These are phyloP conservation scores for Scatophagus argus DNA, from an alignment of 2,113 vertebrate species.

Conservation along the genomic window DNA sequence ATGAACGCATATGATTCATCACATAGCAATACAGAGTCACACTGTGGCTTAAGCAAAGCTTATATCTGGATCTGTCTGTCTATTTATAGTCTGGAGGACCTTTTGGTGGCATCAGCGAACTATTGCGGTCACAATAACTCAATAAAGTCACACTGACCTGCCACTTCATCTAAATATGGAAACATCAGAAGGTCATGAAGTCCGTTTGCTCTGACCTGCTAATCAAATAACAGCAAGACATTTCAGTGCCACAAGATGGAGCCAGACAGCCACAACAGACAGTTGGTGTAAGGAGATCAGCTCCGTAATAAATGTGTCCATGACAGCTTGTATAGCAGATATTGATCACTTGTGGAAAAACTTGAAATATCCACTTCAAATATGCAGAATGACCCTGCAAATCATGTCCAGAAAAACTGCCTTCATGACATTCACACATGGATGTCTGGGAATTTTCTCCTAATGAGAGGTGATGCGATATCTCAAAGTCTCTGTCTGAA, in stretches of 20 bases:
- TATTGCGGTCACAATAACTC: background rate
- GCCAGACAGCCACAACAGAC: conserved; percentile 26
- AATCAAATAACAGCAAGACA: background rate
- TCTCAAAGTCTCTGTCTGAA: too few species aligned
- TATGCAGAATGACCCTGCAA: background rate
- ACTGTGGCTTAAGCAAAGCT: background rate
- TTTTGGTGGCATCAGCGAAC: background rate
- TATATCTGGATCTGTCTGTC: background rate
- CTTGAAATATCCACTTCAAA: too few species aligned
- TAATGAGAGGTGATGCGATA: too few species aligned
- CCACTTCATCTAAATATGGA: conserved; percentile 13
- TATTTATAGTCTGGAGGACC: background rate
- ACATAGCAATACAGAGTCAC: background rate
- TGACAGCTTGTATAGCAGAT: background rate
- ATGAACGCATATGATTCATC: too few species aligned
- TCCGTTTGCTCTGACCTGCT: background rate
- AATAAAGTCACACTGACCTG: background rate
- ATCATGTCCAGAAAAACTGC: background rate
- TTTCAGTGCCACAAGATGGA: conserved; percentile 50
- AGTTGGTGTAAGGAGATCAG: background rate
- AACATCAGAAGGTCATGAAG: conserved; percentile 17
- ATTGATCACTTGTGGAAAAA: too few species aligned
- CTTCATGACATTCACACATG: too few species aligned
- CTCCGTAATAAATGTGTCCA: background rate
- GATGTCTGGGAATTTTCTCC: background rate